Evolutionary conservation across 2,888 invertebrate genomes (phyloP), one percentile per base, ranked within the genome.

Genomic region (Agrochola circellaris): DNA sequence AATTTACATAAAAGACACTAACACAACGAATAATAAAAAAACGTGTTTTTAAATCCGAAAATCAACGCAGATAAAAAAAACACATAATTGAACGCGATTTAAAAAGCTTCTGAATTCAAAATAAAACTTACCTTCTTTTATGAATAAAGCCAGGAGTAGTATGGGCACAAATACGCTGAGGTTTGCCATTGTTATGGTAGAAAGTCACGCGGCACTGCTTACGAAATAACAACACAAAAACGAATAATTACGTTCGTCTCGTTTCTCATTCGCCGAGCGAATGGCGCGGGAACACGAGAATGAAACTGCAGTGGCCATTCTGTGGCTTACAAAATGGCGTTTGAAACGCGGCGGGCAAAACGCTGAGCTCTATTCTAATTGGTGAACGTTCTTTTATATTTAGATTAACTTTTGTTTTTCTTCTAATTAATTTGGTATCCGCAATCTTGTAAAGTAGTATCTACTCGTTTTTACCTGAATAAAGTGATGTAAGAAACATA

Each of bases 121-220:
- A 61, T 54, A 67, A n/a, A 74, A 48, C 96, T 93, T 85, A 96
- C 96, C 96, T 85, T 95, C 91, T 89, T 92, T 92, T 38, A 95
- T 92, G 84, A 95, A 95, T 76, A 95, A 85, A 58, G 95, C 95
- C 71, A 96, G 87, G 72, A 96, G 89, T n/a, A 96, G 91, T 75
- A 95, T 93, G 56, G 96, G 94, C 89, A 96, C 95, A 79, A 96
- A 87, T 65, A 95, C 81, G 64, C 93, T 89, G 51, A 96, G 89
- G 83, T 93, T 95, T 76, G 94, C 94, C 96, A 96, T 96, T 91
- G 85, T 93, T 86, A 81, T 83, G 66, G 69, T 81, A 87, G 82
- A 87, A 85, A 86, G 74, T 85, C 87, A 85, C 87, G 90, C 85
- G 88, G 82, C 87, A 87, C 90, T 88, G 83, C 84, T 89, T 86